Base-by-base conservation (phyloP, 1,140 invertebrate genomes). In the Oedothorax gibbosus region DNA sequence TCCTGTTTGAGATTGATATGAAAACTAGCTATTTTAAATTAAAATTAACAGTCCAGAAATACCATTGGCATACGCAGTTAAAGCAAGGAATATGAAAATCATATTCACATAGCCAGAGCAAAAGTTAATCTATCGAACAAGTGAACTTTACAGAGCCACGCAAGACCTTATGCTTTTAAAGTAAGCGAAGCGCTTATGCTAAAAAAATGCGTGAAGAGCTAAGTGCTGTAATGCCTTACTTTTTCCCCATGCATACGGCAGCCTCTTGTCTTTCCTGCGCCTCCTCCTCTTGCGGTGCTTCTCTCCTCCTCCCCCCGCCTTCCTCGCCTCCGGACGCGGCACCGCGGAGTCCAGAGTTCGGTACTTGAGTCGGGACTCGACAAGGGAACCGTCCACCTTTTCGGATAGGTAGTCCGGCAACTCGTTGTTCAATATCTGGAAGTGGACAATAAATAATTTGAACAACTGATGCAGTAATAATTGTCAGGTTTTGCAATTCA, bases 361-460 rank as follows among this genome's bases (percentile, higher is more conserved):
- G 73, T 77, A 78, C 12, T 81, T 65, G 0, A 79, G 21, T 12
- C 75, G 72, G 15, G 81, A 50, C 77, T 85, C 76, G 2, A 51
- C 53, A 21, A 66, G 57, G 9, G 65, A 79, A 12, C 86, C 76
- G 18, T 72, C 71, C 7, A 77, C 85, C 7, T 69, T 80, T 10
- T 73, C 65, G 7, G 66, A 86, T 0, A 88, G 87, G 62, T 89
- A 87, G 57, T 90, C 88, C 10, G 90, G 90, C 65, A 91, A 89
- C 87, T 91, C 90, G 84, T 91, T 91, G 76, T 89, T 88, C 49
- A 88, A 86, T 62, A 90, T 88, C 49, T 84, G 15, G 9, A 21
- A 71, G 11, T n/a, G n/a, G 35, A 35, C 35, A 51, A 49, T 9
- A 75, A 54, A 56, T 11, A 35, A 6, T n/a, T 15, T 20, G 9